Evolutionary conservation across 2,888 invertebrate genomes (phyloP), one percentile per base, ranked within the genome.

Genomic region (Idaea dimidiata): DNA sequence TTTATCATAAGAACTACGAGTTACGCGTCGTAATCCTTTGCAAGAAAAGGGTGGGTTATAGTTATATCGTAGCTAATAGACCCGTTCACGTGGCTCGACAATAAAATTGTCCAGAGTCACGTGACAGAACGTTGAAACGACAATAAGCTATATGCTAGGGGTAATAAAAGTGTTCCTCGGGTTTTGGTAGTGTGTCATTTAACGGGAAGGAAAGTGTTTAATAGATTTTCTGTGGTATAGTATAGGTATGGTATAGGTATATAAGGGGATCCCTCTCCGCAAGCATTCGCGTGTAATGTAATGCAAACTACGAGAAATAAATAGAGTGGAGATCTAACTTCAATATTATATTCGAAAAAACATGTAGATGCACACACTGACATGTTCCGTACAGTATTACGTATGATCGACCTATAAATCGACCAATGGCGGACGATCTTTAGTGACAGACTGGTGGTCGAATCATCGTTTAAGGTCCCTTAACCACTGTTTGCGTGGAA

Each of bases 121-220:
- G 64, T 72, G 65, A 66, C 65, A 72, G 68, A 73, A 76, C 77
- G 75, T 72, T 64, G 76, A 75, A 66, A 72, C 73, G 72, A 78
- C 78, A 77, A 80, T 78, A 79, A 74, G 72, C 70, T 67, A 70
- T 72, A 69, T 66, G 62, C 62, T 32, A 71, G 76, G 66, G 72
- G 78, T 71, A 78, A 78, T 84, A 84, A 83, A 83, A 78, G 73
- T 24, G 24, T 24, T 77, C 72, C 73, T 68, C 43, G 61, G 43
- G 8, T 43, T n/a, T 57, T 58, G 58, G 58, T 54, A 18, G 18
- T 17, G 17, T 63, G 17, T 53, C 8, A 61, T 31, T 8, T 43
- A 43, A 10, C 7, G 14, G 43, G 43, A 43, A 43, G 43, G n/a
- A n/a, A n/a, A 43, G 43, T 43, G 10, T 8, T 8, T 43, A 43